A percentile compares a stretch with the other conserved stretches of the same genome.
phyloP scores from a whole-genome alignment of 2,888 invertebrate genomes.

The Agrochola lychnidis region DNA sequence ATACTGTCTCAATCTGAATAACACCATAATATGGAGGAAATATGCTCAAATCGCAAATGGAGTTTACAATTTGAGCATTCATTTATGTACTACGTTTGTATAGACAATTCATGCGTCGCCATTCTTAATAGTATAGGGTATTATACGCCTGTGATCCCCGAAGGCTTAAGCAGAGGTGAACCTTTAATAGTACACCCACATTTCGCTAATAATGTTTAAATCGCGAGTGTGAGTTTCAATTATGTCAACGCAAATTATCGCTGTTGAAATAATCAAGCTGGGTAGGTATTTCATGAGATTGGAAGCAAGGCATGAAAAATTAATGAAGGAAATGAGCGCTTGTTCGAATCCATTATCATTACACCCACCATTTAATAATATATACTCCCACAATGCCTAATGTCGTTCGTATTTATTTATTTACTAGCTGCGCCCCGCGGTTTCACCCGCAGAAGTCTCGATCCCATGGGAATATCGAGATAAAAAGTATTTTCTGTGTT shows the following conservation, averaged over 20 bases:
- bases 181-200: not conserved
- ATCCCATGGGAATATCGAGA: too few relatives aligned
- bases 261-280: not conserved
- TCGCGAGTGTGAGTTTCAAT: not conserved
- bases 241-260: not conserved
- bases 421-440: too few relatives aligned
- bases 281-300: not conserved
- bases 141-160: too few relatives aligned
- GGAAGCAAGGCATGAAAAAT: not conserved
- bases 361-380: not conserved
- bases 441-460: too few relatives aligned
- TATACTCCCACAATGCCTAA: slow-evolving; percentile 6
- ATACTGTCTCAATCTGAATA: too few relatives aligned
- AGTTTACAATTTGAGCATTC: too few relatives aligned
- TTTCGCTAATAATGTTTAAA: not conserved
- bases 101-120: too few relatives aligned
- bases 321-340: not conserved
- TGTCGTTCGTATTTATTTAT: not conserved
- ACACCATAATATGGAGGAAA: too few relatives aligned
- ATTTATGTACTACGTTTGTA: too few relatives aligned
- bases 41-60: too few relatives aligned
- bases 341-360: not conserved
- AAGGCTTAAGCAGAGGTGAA: not conserved
- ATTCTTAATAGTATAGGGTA: too few relatives aligned
- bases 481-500: too few relatives aligned